A percentile compares a stretch with the other conserved stretches of the same genome.
phyloP scores from a whole-genome alignment of 2,888 invertebrate species.

The Augiades crinisus region DNA sequence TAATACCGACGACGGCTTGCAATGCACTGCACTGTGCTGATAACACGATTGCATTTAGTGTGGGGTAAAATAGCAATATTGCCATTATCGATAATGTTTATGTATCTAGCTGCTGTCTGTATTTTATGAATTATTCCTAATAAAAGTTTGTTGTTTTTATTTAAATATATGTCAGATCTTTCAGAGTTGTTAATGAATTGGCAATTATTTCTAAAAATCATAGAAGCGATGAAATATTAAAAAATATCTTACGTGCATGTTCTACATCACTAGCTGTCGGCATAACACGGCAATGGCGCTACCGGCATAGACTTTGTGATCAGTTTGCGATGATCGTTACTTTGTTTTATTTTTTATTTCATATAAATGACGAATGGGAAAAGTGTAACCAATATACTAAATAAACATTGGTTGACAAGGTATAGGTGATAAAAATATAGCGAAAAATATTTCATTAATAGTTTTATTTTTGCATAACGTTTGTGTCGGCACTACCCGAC shows the following conservation, averaged over 20 bases:
- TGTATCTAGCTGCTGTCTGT: too few species aligned
- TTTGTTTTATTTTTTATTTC: neutral
- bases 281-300: neutral
- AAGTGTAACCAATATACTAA: conserved; percentile 9
- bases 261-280: neutral
- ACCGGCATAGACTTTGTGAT: neutral
- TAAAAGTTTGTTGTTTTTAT: too few species aligned
- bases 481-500: neutral
- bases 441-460: neutral
- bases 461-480: neutral
- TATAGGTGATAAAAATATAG: neutral
- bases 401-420: conserved; percentile 10
- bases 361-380: neutral
- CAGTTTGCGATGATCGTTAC: neutral
- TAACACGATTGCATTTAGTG: too few species aligned
- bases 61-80: too few species aligned
- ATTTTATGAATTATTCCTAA: too few species aligned
- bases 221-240: neutral
- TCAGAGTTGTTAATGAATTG: neutral
- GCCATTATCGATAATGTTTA: too few species aligned
- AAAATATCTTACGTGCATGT: neutral
- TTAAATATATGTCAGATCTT: neutral
- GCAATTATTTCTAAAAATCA: neutral
- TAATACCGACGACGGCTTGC: too few species aligned
- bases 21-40: too few species aligned